Evolutionary conservation across 2,888 invertebrate genomes (phyloP).

Genomic region (Zele albiditarsus): DNA sequence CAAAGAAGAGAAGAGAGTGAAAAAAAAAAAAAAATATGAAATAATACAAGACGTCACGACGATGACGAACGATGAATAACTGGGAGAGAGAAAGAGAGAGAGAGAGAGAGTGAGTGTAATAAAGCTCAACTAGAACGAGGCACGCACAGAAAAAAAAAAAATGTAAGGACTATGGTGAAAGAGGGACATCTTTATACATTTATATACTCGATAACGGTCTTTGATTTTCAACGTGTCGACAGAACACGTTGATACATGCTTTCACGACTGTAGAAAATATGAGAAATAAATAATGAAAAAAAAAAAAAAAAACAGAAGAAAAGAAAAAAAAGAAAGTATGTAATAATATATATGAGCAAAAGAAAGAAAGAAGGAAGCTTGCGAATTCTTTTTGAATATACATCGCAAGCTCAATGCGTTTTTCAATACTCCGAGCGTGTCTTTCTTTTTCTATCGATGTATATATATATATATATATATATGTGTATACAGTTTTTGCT

Average conservation of each 20-base stretch:
- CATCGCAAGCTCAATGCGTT: constrained; percentile 9
- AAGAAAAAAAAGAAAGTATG: not conserved
- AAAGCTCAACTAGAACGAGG: constrained; percentile 54
- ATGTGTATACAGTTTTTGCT: not conserved
- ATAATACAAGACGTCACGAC: constrained; percentile 43
- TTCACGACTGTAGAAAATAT: constrained; percentile 29
- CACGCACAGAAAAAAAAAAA: constrained; percentile 51
- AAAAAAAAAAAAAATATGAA: not conserved
- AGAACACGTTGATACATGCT: constrained; percentile 51
- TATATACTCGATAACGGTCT: constrained; percentile 49
- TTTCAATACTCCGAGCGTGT: not conserved
- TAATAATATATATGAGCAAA: not conserved
- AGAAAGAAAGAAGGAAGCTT: not conserved
- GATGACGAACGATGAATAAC: constrained; percentile 11
- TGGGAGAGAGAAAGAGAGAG: too few relatives aligned
- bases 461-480: not conserved
- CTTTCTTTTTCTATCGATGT: constrained; percentile 5
- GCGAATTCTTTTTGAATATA: constrained; percentile 12
- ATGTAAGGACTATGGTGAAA: not conserved
- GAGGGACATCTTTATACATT: constrained; percentile 50
- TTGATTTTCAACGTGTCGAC: constrained; percentile 58
- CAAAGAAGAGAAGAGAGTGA: constrained; percentile 18
- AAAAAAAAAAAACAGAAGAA: not conserved
- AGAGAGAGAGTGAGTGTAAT: too few relatives aligned
- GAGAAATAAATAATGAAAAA: not conserved